Evolutionary conservation across 2,888 invertebrate species (phyloP), one percentile per base, ranked within the genome.

Genomic region (Mythimna lalbum): DNA sequence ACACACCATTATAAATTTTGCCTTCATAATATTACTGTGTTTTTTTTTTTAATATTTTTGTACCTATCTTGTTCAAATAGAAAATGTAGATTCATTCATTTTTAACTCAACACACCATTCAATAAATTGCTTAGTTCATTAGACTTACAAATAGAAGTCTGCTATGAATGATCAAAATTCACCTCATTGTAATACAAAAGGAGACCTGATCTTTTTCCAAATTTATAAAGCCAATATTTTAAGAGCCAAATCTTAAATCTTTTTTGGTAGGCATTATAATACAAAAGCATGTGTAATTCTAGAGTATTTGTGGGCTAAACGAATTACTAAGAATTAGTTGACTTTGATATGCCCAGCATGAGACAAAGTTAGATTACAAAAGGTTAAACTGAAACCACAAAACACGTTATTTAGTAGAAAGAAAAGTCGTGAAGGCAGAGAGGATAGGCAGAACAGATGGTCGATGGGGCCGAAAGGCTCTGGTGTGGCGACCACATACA

Each of bases 221-320:
- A 61, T 64, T 57, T 62, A 52, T 21, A 19, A 62, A 23, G 12
- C 36, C 53, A 55, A 73, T 69, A 74, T 69, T 61, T 69, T 59
- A 50, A 61, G 63, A 67, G 17, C 31, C 43, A 60, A 65, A 67
- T 31, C 63, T 67, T 69, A 75, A 62, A 75, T 78, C 65, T 69
- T 61, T n/a, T 31, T 69, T 59, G 66, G 74, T 61, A 57, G 19
- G 21, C 63, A 64, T 63, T 74, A 52, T 66, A 65, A 65, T 60
- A 64, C 62, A 47, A 67, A 71, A 56, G 23, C 49, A n/a, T 64
- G 52, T 70, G 47, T 70, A 60, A 79, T 79, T 73, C 39, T n/a
- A 50, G 39, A 61, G 62, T 52, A 76, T 81, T 47, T 81, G 52
- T 72, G 62, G 65, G 21, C 61, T 14, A 70, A 60, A 5, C 47